These are phyloP conservation scores for Dasyurus viverrinus DNA, from an alignment of 2,113 vertebrate species.

Conservation along the genomic window DNA sequence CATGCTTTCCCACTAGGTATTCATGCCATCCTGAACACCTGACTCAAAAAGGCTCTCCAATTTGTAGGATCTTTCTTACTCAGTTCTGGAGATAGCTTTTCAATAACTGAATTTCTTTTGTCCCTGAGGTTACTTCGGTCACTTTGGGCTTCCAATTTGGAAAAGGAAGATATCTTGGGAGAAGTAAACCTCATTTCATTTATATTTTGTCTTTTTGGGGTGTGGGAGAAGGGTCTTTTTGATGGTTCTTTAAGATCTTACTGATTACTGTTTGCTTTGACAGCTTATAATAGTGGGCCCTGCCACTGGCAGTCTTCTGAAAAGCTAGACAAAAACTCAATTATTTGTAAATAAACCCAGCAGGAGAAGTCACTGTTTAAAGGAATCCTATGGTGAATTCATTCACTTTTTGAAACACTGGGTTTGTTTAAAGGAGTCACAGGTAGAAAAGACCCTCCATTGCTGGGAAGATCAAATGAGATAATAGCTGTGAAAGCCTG, in stretches of 20 bases:
- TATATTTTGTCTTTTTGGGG: too few relatives aligned
- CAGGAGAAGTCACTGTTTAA: background rate
- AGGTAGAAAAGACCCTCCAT: background rate
- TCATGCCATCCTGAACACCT: background rate
- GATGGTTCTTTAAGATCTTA: too few relatives aligned
- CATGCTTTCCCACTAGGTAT: background rate
- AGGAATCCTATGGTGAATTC: background rate
- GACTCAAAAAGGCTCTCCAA: background rate
- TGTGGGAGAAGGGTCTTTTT: too few relatives aligned
- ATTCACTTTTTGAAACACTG: background rate
- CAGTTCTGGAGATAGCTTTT: background rate
- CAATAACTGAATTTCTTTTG: background rate
- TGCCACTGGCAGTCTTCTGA: background rate
- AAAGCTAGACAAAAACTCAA: background rate
- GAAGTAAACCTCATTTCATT: too few relatives aligned
- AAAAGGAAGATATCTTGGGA: too few relatives aligned
- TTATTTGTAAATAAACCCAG: background rate
- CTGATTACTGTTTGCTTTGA: background rate
- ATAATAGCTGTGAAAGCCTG: background rate
- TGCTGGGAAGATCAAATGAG: background rate
- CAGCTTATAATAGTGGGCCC: too few relatives aligned
- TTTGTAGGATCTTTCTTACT: background rate
- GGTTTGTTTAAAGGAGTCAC: background rate
- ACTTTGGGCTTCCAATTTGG: background rate
- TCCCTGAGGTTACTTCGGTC: background rate